Conservation (phyloP, 2,888 invertebrate genomes). For the Ischnus inquisitorius region DNA sequence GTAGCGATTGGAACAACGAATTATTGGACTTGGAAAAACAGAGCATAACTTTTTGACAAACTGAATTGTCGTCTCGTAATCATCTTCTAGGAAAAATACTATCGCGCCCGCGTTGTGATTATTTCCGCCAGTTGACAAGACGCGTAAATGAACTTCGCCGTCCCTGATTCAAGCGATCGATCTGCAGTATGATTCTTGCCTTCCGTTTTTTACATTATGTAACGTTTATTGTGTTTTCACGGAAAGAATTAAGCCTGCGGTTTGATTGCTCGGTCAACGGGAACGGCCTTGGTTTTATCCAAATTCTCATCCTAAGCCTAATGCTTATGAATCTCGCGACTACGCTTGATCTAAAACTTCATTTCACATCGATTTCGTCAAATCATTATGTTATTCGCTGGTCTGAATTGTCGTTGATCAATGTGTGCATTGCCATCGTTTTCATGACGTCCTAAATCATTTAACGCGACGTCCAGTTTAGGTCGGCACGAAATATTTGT, state of each 20-base stretch:
- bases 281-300: conserved; percentile 39
- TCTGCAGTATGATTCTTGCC: neutral
- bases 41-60: neutral
- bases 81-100: conserved; percentile 1
- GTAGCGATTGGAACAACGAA: too few species aligned
- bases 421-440: too few species aligned
- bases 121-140: neutral
- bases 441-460: too few species aligned
- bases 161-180: neutral
- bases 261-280: conserved; percentile 38
- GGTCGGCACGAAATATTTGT: too few species aligned
- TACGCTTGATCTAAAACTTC: too few species aligned
- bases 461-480: too few species aligned
- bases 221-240: conserved; percentile 34
- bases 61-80: neutral
- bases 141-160: neutral
- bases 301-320: conserved; percentile 29
- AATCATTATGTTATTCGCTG: too few species aligned
- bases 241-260: conserved; percentile 21
- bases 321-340: neutral
- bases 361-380: too few species aligned
- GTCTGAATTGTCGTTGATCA: too few species aligned
- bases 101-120: neutral
- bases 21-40: too few species aligned
- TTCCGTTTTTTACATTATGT: conserved; percentile 33